Evolutionary conservation across 2,797 vertebrate genomes (phyloP).

Genomic region (Sternarchorhynchus goeldii): DNA sequence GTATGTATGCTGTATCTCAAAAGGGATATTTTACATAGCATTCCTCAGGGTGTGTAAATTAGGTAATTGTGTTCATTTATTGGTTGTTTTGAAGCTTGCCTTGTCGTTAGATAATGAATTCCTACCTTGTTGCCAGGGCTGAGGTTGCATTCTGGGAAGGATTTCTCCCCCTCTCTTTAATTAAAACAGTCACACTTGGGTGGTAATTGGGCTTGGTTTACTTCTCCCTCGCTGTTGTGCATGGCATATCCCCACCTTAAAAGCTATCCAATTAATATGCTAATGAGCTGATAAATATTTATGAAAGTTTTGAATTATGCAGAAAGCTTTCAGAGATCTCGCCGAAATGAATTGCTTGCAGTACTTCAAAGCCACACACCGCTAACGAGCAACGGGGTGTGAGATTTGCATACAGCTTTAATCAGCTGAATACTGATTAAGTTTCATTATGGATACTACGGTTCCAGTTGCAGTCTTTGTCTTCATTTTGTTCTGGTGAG

Average conservation of each 20-base stretch:
- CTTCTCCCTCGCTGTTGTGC: slow-evolving; percentile 53
- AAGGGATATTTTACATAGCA: neutral
- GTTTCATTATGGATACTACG: slow-evolving; percentile 86
- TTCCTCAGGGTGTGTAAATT: slow-evolving; percentile 1
- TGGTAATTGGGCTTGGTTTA: slow-evolving; percentile 65
- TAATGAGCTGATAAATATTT: slow-evolving; percentile 92
- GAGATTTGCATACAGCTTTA: slow-evolving; percentile 89
- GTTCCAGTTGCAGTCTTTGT: slow-evolving; percentile 86
- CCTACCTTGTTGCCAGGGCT: slow-evolving; percentile 57
- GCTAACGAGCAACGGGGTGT: slow-evolving; percentile 78
- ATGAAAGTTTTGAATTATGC: slow-evolving; percentile 87
- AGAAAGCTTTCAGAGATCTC: slow-evolving; percentile 85
- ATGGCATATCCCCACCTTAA: slow-evolving; percentile 54
- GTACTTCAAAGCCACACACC: slow-evolving; percentile 86
- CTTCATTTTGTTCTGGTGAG: slow-evolving; percentile 83
- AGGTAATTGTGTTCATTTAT: slow-evolving; percentile 13
- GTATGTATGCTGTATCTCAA: neutral
- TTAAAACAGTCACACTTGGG: slow-evolving; percentile 83
- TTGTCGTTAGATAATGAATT: slow-evolving; percentile 31
- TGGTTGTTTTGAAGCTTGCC: slow-evolving; percentile 1
- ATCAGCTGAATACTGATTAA: slow-evolving; percentile 91
- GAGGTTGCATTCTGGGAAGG: slow-evolving; percentile 78
- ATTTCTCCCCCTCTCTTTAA: slow-evolving; percentile 77
- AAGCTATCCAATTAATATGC: slow-evolving; percentile 88
- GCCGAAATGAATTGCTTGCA: slow-evolving; percentile 85